These are phyloP conservation scores for Phallusia fumigata DNA, from an alignment of 23 tunicate species.

Conservation along the genomic window DNA sequence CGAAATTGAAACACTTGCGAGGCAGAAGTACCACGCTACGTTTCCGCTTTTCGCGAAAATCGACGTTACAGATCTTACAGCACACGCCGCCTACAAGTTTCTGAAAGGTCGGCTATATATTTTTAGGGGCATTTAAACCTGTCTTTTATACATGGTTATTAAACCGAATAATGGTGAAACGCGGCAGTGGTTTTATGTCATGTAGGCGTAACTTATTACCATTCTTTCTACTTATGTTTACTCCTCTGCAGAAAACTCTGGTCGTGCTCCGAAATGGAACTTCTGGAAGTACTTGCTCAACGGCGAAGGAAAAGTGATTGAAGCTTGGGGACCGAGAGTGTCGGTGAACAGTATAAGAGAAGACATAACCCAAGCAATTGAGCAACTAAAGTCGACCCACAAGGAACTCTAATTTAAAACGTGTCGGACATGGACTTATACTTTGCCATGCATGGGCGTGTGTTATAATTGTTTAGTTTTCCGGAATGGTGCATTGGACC, in stretches of 20 bases:
- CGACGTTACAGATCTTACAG: constrained; percentile 47
- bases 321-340: constrained; percentile 78
- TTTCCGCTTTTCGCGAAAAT: constrained; percentile 81
- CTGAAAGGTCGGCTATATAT: constrained; percentile 35
- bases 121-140: neutral
- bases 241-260: constrained; percentile 16
- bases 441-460: too few relatives aligned
- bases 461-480: too few relatives aligned
- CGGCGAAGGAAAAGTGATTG: constrained; percentile 57
- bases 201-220: too few relatives aligned
- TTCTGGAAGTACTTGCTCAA: constrained; percentile 88
- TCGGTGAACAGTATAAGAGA: constrained; percentile 41
- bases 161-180: too few relatives aligned
- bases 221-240: too few relatives aligned
- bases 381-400: constrained; percentile 47
- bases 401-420: constrained; percentile 34
- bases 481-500: too few relatives aligned
- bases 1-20: constrained; percentile 65
- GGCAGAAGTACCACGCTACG: constrained; percentile 36
- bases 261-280: constrained; percentile 86
- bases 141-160: too few relatives aligned
- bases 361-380: constrained; percentile 46
- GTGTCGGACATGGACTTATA: too few relatives aligned
- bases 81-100: constrained; percentile 54
- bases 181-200: too few relatives aligned